These are phyloP conservation scores for Astyanax mexicanus DNA, from an alignment of 2,797 vertebrate species.

Conservation along the genomic window DNA sequence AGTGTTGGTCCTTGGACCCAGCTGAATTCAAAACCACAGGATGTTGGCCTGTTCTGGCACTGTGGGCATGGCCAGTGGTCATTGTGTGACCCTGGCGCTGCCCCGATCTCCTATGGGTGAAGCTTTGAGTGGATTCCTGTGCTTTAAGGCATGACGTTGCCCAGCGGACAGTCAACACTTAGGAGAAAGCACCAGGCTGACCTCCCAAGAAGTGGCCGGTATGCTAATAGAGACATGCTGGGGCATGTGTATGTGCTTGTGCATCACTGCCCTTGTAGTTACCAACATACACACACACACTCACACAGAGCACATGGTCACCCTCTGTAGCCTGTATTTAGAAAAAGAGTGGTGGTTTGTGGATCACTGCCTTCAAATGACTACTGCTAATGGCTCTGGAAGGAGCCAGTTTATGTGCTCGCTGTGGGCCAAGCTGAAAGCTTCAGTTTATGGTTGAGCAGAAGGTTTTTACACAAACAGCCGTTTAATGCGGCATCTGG, in stretches of 20 bases:
- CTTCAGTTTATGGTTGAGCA: not conserved
- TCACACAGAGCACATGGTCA: slow-evolving; percentile 38
- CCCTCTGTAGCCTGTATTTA: slow-evolving; percentile 35
- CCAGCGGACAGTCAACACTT: slow-evolving; percentile 51
- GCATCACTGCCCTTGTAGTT: slow-evolving; percentile 27
- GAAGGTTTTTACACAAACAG: slow-evolving; percentile 2
- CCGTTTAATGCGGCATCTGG: slow-evolving; percentile 4
- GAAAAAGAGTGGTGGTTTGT: not conserved
- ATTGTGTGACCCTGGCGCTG: slow-evolving; percentile 19
- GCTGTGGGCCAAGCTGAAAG: not conserved
- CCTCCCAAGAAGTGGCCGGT: slow-evolving; percentile 56
- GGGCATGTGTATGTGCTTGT: slow-evolving; percentile 55
- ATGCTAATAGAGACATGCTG: slow-evolving; percentile 54
- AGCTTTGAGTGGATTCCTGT: slow-evolving; percentile 52
- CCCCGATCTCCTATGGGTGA: slow-evolving; percentile 46
- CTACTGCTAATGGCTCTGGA: slow-evolving; percentile 27
- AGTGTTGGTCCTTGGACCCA: slow-evolving; percentile 10
- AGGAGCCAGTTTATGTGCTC: not conserved
- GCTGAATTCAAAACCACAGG: not conserved
- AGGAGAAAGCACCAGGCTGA: slow-evolving; percentile 45
- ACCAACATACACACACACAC: slow-evolving; percentile 41
- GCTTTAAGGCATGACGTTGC: slow-evolving; percentile 53
- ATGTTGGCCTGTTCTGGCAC: slow-evolving; percentile 6
- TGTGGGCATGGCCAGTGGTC: not conserved
- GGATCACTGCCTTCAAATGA: slow-evolving; percentile 22